Evolutionary conservation across 2,888 invertebrate genomes (phyloP), one percentile per base, ranked within the genome.

Genomic region (Caenorhabditis sinica): DNA sequence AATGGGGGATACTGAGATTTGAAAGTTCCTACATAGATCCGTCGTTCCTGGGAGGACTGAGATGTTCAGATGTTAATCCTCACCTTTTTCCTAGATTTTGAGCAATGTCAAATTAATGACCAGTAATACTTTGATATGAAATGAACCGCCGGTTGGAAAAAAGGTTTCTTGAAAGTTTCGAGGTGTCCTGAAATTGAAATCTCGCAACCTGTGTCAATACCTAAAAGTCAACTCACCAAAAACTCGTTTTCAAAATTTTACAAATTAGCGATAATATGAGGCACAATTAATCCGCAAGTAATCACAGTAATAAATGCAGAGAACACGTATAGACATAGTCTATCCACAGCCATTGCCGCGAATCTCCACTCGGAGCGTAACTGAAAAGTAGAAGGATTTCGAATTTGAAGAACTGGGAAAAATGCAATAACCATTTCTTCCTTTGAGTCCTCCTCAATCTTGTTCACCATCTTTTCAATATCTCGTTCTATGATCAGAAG

Each of bases 241-340:
- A 25, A 17, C 1, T 23, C 28, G 33, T 1, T 45, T 8, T 28
- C 1, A 28, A 33, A 28, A 6, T n/a, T 13, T 23, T 28, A 65
- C 11, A 65, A 45, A 45, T 83, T 91, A 33, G 91, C 90, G 60
- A 90, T 86, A 53, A 92, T 85, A 68, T 93, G 91, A 1, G 93
- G 92, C n/a, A 91, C 76, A 63, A 93, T 88, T 28, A 93, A 85
- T 9, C 90, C 91, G 76, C 87, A 88, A 15, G 91, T 90, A 5
- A 90, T 89, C 9, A 82, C 84, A 17, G 90, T 73, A 40, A 93
- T 90, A 79, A 93, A 90, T 2, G 90, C 71, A 1, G 92, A 87
- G 85, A 93, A 93, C 25, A 92, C 72, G 83, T 90, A 91, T 43
- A 93, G 87, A 79, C 93, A 93, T 23, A 93, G 81, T 6, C 93